Evolutionary conservation across 2,888 invertebrate genomes (phyloP).

Genomic region (Drosophila robusta): DNA sequence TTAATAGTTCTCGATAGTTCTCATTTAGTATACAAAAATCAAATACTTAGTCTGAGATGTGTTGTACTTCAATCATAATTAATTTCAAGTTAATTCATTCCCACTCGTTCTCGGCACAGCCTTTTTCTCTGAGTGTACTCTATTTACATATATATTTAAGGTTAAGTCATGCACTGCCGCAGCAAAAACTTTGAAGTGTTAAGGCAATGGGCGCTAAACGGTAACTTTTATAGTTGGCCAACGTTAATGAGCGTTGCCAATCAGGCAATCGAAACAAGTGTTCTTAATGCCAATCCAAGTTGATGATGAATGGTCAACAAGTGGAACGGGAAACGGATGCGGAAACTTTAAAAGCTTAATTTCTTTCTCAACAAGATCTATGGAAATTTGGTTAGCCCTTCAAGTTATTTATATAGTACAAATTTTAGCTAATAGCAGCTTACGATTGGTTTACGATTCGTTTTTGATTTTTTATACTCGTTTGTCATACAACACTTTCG

Average conservation of each 20-base stretch:
- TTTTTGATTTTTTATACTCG: too few relatives aligned
- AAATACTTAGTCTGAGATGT: too few relatives aligned
- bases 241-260: constrained; percentile 61
- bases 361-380: not conserved
- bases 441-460: too few relatives aligned
- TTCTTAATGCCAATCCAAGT: constrained; percentile 14
- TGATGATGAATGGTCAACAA: constrained; percentile 7
- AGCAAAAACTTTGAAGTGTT: constrained; percentile 53
- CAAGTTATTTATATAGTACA: too few relatives aligned
- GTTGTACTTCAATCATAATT: too few relatives aligned
- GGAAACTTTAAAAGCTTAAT: not conserved
- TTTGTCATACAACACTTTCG: too few relatives aligned
- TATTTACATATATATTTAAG: constrained; percentile 7
- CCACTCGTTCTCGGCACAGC: too few relatives aligned
- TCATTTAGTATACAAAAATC: too few relatives aligned
- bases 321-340: not conserved
- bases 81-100: too few relatives aligned
- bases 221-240: constrained; percentile 45
- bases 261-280: constrained; percentile 33
- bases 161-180: constrained; percentile 21
- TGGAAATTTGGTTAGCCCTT: not conserved
- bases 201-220: constrained; percentile 28
- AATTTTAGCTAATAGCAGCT: too few relatives aligned
- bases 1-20: too few relatives aligned
- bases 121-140: not conserved